phyloP scores from a whole-genome alignment of 2,797 vertebrate species.

The Muscicapa comitata region DNA sequence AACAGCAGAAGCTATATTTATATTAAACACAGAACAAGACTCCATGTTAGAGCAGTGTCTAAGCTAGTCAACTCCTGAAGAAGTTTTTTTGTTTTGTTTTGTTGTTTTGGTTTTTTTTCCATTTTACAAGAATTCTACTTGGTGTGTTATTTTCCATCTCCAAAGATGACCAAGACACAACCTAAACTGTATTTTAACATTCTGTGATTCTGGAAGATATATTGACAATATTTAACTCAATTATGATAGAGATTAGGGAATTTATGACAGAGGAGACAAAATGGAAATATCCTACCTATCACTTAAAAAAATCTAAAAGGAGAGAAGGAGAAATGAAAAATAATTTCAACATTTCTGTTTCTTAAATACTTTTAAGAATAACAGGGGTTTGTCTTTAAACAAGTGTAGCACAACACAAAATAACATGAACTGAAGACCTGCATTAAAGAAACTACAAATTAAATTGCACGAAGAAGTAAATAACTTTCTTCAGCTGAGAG shows the following conservation, averaged over 20 bases:
- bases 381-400: background rate
- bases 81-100: background rate
- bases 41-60: background rate
- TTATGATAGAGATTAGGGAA: background rate
- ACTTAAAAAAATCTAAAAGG: background rate
- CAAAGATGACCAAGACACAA: background rate
- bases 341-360: background rate
- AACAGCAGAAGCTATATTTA: background rate
- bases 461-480: background rate
- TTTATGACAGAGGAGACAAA: background rate
- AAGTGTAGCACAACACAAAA: background rate
- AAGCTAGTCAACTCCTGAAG: background rate
- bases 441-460: background rate
- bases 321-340: background rate
- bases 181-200: background rate
- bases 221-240: background rate
- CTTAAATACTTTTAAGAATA: background rate
- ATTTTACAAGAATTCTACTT: background rate
- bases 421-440: background rate
- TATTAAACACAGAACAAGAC: background rate
- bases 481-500: background rate
- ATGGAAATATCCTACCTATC: background rate
- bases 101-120: background rate
- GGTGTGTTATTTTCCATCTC: accelerated
- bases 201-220: background rate